Evolutionary conservation across 1,140 invertebrate species (phyloP), one percentile per base, ranked within the genome.

Genomic region (Nymphalis io): DNA sequence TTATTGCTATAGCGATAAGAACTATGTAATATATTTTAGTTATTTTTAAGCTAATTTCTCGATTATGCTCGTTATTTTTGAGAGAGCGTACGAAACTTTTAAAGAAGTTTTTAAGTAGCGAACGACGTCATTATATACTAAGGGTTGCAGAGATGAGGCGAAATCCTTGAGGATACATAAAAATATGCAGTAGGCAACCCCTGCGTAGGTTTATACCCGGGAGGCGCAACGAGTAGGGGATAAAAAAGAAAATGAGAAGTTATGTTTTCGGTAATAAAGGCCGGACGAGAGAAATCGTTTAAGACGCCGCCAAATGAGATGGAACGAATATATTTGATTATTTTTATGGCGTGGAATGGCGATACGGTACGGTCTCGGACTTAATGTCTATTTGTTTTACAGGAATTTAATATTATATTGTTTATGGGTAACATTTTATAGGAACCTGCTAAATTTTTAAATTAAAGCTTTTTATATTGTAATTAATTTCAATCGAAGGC

Each of bases 291-390:
- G 86, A 91, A 91, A 91, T 89, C 89, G 89, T 91, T 91, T 91
- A 91, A 91, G 89, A 89, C 81, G 82, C 85, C 77, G 84, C 82
- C 84, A 91, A 91, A 91, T 91, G 89, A 91, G 88, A 89, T 88
- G 88, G 88, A 90, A 91, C 88, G 86, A 90, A 91, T 91, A 91
- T 87, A 90, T 90, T 91, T 91, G 89, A 91, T 91, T 91, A 91
- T 90, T 89, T 90, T 91, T 90, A 91, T 90, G 88, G 83, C 83
- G 72, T 72, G 81, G 85, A 89, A 89, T 90, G 84, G 88, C 85
- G 85, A 88, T 89, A 88, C 84, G 87, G 78, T 68, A 87, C 84
- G 87, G 78, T 72, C 79, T 73, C 79, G 70, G 77, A 71, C 76
- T 82, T 88, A 87, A 91, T 87, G 82, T 85, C 78, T 89, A 84